Base-by-base conservation (phyloP, 2,888 invertebrate genomes). In the Lasiommata megera region DNA sequence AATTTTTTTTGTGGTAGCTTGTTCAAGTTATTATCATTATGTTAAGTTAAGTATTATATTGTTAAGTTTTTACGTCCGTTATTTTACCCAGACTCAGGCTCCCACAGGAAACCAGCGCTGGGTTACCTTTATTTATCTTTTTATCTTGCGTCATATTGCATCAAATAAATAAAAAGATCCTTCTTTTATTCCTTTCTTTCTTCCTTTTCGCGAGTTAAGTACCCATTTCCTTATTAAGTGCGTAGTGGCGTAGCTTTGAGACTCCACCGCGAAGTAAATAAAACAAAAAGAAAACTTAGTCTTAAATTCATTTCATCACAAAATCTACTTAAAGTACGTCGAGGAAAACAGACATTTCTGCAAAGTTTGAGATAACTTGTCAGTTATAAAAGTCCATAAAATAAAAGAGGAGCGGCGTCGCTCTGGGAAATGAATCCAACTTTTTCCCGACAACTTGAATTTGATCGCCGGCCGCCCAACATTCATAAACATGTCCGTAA, bases 401-500 rank as follows among this genome's bases (percentile, higher is more conserved):
- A 76, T 68, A 69, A 68, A 73, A 72, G 67, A 64, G 54, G 70
- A 72, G 70, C 70, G 72, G 66, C 70, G 72, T 66, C 74, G 77
- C 71, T 76, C 64, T 67, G 76, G 77, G 80, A 78, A 83, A 80
- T 79, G 77, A 80, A 78, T 71, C 70, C 71, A 51, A 66, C 68
- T 73, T 73, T 29, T 34, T 74, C 52, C 72, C 72, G 67, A 62
- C 76, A 80, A 83, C 72, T 85, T 82, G 78, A 77, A 84, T 84
- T 82, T 82, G 78, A 81, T 77, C 67, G 71, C 51, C 66, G 67
- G 58, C 65, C 67, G 71, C 52, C 65, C 67, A 68, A 73, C 73
- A 67, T 72, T 77, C 75, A 76, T 79, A 77, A 77, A 80, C 76
- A 79, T 73, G 77, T 76, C 70, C 77, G 70, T 74, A 73, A 79